phyloP scores from a whole-genome alignment of 2,797 vertebrate genomes.

The Pagetopsis macropterus region DNA sequence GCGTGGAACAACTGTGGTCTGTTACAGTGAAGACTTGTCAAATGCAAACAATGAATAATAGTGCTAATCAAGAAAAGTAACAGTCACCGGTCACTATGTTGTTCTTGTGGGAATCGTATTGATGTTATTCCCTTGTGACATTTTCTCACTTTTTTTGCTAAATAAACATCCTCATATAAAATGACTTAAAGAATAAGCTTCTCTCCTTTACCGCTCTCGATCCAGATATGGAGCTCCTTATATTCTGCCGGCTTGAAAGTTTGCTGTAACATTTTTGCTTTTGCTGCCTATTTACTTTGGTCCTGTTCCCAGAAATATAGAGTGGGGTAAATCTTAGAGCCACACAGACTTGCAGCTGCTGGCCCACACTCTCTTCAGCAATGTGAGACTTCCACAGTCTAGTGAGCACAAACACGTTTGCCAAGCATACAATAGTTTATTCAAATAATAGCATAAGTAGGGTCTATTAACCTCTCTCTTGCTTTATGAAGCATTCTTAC shows the following conservation, averaged over 20 bases:
- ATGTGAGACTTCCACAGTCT: conserved; percentile 15
- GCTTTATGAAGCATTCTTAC: conserved; percentile 11
- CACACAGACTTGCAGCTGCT: conserved; percentile 29
- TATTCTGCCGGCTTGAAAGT: conserved; percentile 25
- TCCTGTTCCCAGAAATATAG: conserved; percentile 55
- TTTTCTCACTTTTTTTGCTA: conserved; percentile 36
- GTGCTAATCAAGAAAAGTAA: conserved; percentile 29
- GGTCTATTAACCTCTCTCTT: background rate
- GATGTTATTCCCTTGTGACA: background rate
- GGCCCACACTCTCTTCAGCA: conserved; percentile 35
- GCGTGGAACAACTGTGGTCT: conserved; percentile 40
- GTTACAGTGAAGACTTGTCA: conserved; percentile 38
- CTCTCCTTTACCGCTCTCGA: conserved; percentile 17
- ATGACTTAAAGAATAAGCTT: conserved; percentile 1
- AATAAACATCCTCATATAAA: conserved; percentile 20
- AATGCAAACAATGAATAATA: conserved; percentile 34
- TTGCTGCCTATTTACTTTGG: conserved; percentile 64
- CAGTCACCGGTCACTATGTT: conserved; percentile 13
- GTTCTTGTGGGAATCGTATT: conserved; percentile 3
- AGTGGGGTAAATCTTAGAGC: conserved; percentile 42
- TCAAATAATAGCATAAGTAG: conserved; percentile 11
- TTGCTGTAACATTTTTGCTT: conserved; percentile 38
- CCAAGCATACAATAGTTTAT: background rate
- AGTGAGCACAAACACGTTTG: conserved; percentile 10
- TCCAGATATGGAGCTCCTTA: conserved; percentile 59